phyloP scores from a whole-genome alignment of 1,140 invertebrate genomes.

The Chironomus tepperi region DNA sequence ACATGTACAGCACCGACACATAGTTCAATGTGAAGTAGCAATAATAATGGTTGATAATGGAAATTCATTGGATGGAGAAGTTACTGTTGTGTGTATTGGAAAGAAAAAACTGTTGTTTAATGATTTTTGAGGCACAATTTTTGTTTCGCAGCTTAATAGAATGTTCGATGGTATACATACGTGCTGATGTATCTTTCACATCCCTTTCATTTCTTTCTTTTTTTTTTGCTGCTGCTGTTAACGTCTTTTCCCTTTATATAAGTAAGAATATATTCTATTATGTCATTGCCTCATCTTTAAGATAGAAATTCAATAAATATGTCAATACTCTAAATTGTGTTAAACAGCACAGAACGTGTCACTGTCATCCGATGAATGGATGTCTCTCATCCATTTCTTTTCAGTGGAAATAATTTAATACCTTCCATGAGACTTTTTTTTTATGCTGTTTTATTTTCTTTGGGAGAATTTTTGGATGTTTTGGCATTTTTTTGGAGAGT shows the following conservation, averaged over 20 bases:
- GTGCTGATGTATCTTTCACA: not conserved
- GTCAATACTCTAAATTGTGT: conserved; percentile 22
- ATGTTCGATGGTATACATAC: not conserved
- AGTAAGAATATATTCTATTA: not conserved
- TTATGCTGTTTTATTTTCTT: no score
- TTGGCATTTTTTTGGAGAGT: no score
- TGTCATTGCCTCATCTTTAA: not conserved
- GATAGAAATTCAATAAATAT: conserved; percentile 17
- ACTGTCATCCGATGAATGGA: not conserved
- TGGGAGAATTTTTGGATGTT: no score
- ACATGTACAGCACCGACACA: not conserved
- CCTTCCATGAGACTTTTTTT: no score
- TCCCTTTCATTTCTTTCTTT: not conserved
- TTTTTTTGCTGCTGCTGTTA: not conserved
- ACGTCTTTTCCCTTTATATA: not conserved
- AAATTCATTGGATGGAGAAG: not conserved
- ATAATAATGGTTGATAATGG: not conserved
- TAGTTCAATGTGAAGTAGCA: not conserved
- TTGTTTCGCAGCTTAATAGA: not conserved
- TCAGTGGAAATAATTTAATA: no score
- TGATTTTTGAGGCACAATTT: not conserved
- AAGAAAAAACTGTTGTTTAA: not conserved
- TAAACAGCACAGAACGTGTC: conserved; percentile 22
- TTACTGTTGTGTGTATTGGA: not conserved
- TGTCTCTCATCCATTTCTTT: no score